phyloP scores from a whole-genome alignment of 2,113 vertebrate species.

The Chloroceryle aenea region DNA sequence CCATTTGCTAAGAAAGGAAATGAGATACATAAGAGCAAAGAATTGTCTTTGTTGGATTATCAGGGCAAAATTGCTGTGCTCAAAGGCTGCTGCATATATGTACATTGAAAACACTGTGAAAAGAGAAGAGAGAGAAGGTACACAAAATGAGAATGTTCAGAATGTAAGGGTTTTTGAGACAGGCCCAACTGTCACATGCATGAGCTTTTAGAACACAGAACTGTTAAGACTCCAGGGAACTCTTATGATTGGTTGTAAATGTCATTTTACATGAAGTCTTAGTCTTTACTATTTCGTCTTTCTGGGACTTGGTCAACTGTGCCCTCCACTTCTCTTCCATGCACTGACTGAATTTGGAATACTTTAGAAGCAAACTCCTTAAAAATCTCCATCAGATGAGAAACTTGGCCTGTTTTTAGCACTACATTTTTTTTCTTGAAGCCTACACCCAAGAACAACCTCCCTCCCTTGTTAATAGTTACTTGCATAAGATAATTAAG shows the following conservation, averaged over 20 bases:
- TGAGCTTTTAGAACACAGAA: not conserved
- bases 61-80: not conserved
- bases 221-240: not conserved
- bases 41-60: not conserved
- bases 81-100: not conserved
- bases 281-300: slow-evolving; percentile 77
- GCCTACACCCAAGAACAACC: slow-evolving; percentile 53
- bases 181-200: not conserved
- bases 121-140: not conserved
- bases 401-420: slow-evolving; percentile 71
- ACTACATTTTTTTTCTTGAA: slow-evolving; percentile 70
- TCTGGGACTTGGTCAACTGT: slow-evolving; percentile 72
- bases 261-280: not conserved
- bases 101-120: not conserved
- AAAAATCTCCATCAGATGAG: slow-evolving; percentile 74
- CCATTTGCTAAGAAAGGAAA: not conserved
- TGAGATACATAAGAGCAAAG: not conserved
- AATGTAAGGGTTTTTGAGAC: not conserved
- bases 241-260: not conserved
- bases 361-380: slow-evolving; percentile 78
- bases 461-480: not conserved
- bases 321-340: slow-evolving; percentile 67
- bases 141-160: not conserved
- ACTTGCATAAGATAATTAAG: not conserved
- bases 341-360: slow-evolving; percentile 70